phyloP scores from a whole-genome alignment of 2,888 invertebrate species.

The Orthosia gothica region DNA sequence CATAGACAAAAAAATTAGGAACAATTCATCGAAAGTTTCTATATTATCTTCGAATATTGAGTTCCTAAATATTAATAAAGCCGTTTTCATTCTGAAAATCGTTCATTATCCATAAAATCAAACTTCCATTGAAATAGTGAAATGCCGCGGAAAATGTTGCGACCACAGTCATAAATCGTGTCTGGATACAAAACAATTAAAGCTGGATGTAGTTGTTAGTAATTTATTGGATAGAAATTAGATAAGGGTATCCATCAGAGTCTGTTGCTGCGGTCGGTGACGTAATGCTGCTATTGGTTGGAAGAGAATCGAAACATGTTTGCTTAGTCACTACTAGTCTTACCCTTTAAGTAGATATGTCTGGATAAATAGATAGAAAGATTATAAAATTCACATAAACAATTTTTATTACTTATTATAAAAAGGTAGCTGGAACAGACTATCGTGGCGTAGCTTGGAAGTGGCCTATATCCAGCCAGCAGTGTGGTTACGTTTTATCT shows the following conservation, averaged over 20 bases:
- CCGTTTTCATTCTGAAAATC: slow-evolving; percentile 31
- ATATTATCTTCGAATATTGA: slow-evolving; percentile 18
- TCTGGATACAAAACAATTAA: slow-evolving; percentile 82
- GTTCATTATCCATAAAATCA: slow-evolving; percentile 50
- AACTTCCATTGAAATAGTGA: slow-evolving; percentile 56
- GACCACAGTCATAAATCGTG: slow-evolving; percentile 78
- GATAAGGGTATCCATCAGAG: slow-evolving; percentile 80
- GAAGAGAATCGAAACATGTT: slow-evolving; percentile 10
- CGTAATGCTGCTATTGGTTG: slow-evolving; percentile 37
- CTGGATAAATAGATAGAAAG: too few species aligned
- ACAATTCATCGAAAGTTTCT: background rate
- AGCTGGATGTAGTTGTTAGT: slow-evolving; percentile 79
- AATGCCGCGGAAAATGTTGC: slow-evolving; percentile 67
- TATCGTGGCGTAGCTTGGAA: too few species aligned
- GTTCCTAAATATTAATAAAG: slow-evolving; percentile 27
- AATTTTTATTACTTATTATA: too few species aligned
- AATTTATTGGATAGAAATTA: slow-evolving; percentile 84
- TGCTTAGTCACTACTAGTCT: slow-evolving; percentile 16
- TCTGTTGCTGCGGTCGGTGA: slow-evolving; percentile 60
- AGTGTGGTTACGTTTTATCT: too few species aligned
- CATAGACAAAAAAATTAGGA: background rate
- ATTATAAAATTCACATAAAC: too few species aligned
- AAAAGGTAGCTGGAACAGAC: too few species aligned
- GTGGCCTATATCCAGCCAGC: too few species aligned
- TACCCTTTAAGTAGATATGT: background rate